Conservation (phyloP, 2,888 invertebrate genomes). For the Schizotus pectinicornis region DNA sequence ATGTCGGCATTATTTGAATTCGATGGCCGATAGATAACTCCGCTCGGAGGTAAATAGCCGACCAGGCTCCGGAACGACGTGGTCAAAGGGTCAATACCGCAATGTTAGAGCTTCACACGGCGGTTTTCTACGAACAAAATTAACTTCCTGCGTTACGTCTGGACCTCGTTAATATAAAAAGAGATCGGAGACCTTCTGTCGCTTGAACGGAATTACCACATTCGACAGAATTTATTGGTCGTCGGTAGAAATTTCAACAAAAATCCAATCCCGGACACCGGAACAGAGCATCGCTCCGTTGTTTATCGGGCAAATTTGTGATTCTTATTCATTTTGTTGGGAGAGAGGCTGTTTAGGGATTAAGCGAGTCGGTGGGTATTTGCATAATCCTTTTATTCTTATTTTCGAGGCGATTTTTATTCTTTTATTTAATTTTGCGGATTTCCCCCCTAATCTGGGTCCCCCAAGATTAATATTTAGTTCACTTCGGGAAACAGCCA, state of each 20-base stretch:
- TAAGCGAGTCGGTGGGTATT: constrained; percentile 6
- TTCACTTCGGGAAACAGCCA: no score
- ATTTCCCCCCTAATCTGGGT: no score
- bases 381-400: constrained; percentile 13
- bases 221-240: constrained; percentile 18
- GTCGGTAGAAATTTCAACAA: constrained; percentile 13
- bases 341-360: neutral
- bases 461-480: no score
- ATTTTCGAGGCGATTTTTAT: constrained; percentile 1
- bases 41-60: constrained; percentile 24
- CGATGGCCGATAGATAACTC: constrained; percentile 23
- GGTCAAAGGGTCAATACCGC: constrained; percentile 44
- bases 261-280: constrained; percentile 14
- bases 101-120: constrained; percentile 39
- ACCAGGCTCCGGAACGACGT: constrained; percentile 23
- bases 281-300: neutral
- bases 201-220: constrained; percentile 21
- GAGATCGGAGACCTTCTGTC: constrained; percentile 16
- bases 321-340: constrained; percentile 1
- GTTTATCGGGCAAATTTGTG: constrained; percentile 5
- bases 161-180: constrained; percentile 27
- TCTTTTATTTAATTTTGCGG: neutral
- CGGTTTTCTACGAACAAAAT: constrained; percentile 24
- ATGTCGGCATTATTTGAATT: constrained; percentile 19
- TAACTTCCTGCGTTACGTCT: constrained; percentile 24